Evolutionary conservation across 2,888 invertebrate species (phyloP), one percentile per base, ranked within the genome.

Genomic region (Brenthis daphne): DNA sequence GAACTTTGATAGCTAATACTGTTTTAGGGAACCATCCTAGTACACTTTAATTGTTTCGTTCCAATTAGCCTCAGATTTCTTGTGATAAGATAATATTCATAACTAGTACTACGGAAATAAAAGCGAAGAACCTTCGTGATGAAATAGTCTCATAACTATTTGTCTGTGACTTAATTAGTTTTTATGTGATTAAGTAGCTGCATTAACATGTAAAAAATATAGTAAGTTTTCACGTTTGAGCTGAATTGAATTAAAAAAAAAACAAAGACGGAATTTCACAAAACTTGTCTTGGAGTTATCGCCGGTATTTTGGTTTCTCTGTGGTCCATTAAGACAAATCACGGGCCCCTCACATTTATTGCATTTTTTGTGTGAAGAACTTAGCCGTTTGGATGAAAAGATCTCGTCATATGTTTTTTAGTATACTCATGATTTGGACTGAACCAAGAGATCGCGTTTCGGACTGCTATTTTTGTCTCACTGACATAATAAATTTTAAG

Each of bases 321-420:
- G 63, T 67, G 54, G 67, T 64, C 51, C 64, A 67, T 67, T 58
- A 57, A 67, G 60, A 67, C 67, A 66, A 70, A 70, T 58, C 24
- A 37, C 63, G 66, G 64, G 70, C 65, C 57, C 67, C 61, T 56
- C 70, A 61, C 65, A 48, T 70, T 54, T 70, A 65, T 70, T 70
- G 67, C 57, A 61, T 70, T 65, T 65, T 58, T 29, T 70, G 60
- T 67, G 64, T 70, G 56, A 64, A 64, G 64, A 58, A 66, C 48
- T 57, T 69, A 58, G 64, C 58, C 16, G 69, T 64, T 12, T 71
- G 70, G 70, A 65, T 57, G 68, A 65, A 71, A 68, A 60, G 55
- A 20, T n/a, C 57, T 64, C 57, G 57, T 47, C 24, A 20, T 65
- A 69, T 56, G 69, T 56, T 56, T 20, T 70, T 70, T 69, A 47